phyloP scores from a whole-genome alignment of 2,113 vertebrate genomes.

The Heterochromis multidens region DNA sequence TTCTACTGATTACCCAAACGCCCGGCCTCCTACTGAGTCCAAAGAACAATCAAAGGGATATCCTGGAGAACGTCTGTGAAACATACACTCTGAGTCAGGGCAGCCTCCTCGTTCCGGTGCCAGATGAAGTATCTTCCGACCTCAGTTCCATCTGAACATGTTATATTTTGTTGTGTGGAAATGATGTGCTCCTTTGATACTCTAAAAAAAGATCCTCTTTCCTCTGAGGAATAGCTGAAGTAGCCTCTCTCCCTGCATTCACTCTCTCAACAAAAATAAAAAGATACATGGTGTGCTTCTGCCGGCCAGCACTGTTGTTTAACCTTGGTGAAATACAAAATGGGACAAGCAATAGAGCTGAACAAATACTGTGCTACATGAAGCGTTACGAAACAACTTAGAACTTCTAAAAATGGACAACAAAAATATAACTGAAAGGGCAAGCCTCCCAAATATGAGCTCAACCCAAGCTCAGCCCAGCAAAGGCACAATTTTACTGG shows the following conservation, averaged over 20 bases:
- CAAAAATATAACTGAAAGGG: conserved; percentile 48
- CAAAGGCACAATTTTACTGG: conserved; percentile 20
- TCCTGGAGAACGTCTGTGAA: conserved; percentile 67
- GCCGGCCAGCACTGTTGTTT: conserved; percentile 57
- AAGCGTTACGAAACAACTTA: conserved; percentile 57
- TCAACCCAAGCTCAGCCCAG: conserved; percentile 4
- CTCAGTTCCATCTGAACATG: conserved; percentile 53
- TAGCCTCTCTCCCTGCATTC: conserved; percentile 49
- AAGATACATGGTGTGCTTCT: conserved; percentile 61
- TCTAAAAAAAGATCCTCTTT: conserved; percentile 47
- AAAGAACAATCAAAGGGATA: conserved; percentile 69
- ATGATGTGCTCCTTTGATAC: conserved; percentile 64
- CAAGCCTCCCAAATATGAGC: conserved; percentile 36
- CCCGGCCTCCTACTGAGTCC: conserved; percentile 66
- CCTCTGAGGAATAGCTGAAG: conserved; percentile 58
- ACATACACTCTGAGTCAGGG: conserved; percentile 50
- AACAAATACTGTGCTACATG: conserved; percentile 62
- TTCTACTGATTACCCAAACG: conserved; percentile 69
- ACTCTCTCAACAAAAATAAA: conserved; percentile 59
- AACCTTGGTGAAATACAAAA: conserved; percentile 69
- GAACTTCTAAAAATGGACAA: conserved; percentile 61
- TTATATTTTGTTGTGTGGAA: conserved; percentile 62
- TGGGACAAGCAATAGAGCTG: conserved; percentile 65
- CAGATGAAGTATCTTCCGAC: conserved; percentile 66
- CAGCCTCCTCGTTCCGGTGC: conserved; percentile 47